phyloP scores from a whole-genome alignment of 2,113 vertebrate genomes.

The Eonycteris spelaea region DNA sequence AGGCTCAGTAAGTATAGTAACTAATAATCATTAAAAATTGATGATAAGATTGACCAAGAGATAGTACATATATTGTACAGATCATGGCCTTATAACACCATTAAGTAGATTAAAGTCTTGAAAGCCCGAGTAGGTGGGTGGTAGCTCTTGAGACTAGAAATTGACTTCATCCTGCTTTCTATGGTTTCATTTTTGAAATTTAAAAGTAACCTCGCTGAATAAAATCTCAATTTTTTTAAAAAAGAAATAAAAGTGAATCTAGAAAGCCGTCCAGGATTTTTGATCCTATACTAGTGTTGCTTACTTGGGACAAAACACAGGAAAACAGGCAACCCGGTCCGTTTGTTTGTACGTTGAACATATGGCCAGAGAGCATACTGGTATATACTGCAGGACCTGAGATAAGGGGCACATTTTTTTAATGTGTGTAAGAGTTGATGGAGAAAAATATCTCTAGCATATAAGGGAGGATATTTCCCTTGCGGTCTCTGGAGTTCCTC shows the following conservation, averaged over 20 bases:
- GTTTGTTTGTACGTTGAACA: background rate
- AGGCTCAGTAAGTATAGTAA: background rate
- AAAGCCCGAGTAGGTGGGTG: background rate
- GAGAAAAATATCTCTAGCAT: background rate
- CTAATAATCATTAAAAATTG: background rate
- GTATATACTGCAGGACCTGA: background rate
- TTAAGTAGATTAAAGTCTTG: background rate
- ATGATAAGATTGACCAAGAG: background rate
- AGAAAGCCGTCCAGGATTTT: background rate
- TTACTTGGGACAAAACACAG: background rate
- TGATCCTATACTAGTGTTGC: background rate
- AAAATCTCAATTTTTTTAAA: background rate
- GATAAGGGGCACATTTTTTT: background rate
- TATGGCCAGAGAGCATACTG: background rate
- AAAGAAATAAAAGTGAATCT: background rate
- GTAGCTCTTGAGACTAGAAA: background rate
- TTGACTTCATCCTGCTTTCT: background rate
- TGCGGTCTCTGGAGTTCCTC: background rate
- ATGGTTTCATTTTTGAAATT: background rate
- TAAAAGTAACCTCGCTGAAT: background rate
- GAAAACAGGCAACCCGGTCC: background rate
- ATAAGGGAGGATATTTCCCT: background rate
- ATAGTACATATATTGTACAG: background rate
- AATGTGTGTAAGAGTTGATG: background rate
- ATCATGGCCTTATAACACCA: background rate